phyloP scores from a whole-genome alignment of 2,888 invertebrate genomes.

The Merodon equestris region DNA sequence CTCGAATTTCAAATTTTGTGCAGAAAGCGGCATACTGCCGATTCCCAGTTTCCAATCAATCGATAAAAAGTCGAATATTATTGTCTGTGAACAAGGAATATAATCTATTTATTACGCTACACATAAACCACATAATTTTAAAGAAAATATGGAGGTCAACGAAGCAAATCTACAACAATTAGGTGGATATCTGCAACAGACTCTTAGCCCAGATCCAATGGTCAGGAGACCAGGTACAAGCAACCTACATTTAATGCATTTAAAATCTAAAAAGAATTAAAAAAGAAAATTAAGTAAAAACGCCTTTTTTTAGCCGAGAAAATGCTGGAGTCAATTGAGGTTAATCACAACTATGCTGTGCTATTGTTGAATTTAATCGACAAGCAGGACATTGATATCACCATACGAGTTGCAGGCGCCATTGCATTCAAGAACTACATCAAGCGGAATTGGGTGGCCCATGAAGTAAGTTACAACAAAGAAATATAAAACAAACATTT shows the following conservation, averaged over 20 bases:
- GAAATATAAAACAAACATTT: too few species aligned
- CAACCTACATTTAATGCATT: too few species aligned
- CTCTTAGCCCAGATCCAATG: conserved; percentile 90
- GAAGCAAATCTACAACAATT: conserved; percentile 91
- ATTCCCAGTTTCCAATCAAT: conserved; percentile 19
- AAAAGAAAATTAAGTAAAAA: too few species aligned
- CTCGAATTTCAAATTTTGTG: conserved; percentile 40
- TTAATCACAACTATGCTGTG: conserved; percentile 93
- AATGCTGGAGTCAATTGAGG: conserved; percentile 93
- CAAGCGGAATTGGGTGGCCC: conserved; percentile 93
- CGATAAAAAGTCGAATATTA: conserved; percentile 14
- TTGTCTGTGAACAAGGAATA: too few species aligned
- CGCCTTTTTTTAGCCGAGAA: conserved; percentile 86
- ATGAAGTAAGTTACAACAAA: conserved; percentile 85
- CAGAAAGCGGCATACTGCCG: conserved; percentile 50
- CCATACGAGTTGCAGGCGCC: conserved; percentile 92
- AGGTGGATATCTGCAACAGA: conserved; percentile 91
- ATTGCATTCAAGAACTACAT: conserved; percentile 98
- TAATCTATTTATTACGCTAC: too few species aligned
- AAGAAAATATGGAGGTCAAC: conserved; percentile 90
- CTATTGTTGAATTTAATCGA: conserved; percentile 92
- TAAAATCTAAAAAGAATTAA: too few species aligned
- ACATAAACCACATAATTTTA: background rate
- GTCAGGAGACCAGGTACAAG: conserved; percentile 89
- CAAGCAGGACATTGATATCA: conserved; percentile 88